Percentiles rank a stretch among this genome's conserved stretches.
These are phyloP conservation scores for Apus apus DNA, from an alignment of 2,113 vertebrate genomes.

Conservation along the genomic window DNA sequence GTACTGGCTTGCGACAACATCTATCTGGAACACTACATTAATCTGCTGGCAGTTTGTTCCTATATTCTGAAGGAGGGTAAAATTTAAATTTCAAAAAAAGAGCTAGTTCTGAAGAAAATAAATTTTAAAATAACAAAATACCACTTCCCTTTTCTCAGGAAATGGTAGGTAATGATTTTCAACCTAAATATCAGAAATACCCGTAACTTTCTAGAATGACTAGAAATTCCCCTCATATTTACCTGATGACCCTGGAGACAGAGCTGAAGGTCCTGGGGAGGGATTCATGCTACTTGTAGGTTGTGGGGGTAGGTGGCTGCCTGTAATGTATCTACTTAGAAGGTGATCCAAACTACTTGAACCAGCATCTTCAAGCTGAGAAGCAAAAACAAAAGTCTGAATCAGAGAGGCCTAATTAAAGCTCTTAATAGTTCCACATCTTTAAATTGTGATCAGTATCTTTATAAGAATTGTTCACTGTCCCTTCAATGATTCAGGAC, in stretches of 20 bases:
- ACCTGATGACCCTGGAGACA: slow-evolving; percentile 98
- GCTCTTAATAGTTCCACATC: background rate
- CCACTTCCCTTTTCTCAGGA: background rate
- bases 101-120: background rate
- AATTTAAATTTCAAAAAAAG: background rate
- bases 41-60: background rate
- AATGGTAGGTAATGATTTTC: background rate
- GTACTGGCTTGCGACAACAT: too few species aligned
- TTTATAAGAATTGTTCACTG: background rate
- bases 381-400: slow-evolving; percentile 13
- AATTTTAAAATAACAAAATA: background rate
- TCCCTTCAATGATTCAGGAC: background rate
- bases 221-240: slow-evolving; percentile 22
- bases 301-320: slow-evolving; percentile 88
- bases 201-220: background rate
- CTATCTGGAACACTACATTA: background rate
- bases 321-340: slow-evolving; percentile 90
- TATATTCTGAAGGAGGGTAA: background rate
- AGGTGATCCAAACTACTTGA: slow-evolving; percentile 92
- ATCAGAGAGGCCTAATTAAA: background rate
- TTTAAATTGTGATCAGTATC: background rate
- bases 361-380: slow-evolving; percentile 95
- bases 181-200: background rate
- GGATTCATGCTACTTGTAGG: slow-evolving; percentile 89
- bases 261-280: slow-evolving; percentile 91